phyloP scores from a whole-genome alignment of 2,888 invertebrate genomes.

The Tenthredo mesomela region DNA sequence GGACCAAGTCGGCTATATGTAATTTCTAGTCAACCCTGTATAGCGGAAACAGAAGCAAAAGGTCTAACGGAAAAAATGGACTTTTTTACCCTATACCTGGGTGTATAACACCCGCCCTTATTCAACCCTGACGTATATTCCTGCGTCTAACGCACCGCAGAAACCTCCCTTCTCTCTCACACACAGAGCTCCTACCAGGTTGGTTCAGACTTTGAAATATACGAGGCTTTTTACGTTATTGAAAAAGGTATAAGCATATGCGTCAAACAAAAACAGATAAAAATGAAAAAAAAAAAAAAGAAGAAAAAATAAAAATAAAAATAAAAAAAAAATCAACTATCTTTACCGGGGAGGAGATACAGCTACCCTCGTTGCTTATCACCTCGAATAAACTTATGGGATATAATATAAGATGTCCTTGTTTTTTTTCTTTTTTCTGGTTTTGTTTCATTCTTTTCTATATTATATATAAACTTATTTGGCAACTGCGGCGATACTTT shows the following conservation, averaged over 20 bases:
- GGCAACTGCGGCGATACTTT: neutral
- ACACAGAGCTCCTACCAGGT: neutral
- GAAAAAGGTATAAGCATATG: conserved; percentile 7
- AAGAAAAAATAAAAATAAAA: neutral
- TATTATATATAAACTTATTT: neutral
- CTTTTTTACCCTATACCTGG: conserved; percentile 19
- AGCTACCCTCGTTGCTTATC: conserved; percentile 9
- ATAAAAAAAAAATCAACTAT: neutral
- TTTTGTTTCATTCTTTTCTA: neutral
- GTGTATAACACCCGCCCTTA: neutral
- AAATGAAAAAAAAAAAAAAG: neutral
- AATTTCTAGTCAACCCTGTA: conserved; percentile 11
- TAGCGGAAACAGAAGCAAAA: neutral
- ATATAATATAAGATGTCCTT: neutral
- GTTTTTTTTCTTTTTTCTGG: neutral
- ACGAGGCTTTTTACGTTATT: conserved; percentile 43
- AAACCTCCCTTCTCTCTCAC: neutral
- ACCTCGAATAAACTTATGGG: neutral
- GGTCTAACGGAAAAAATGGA: neutral
- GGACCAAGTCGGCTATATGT: neutral
- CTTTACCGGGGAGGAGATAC: neutral
- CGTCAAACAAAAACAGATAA: conserved; percentile 25
- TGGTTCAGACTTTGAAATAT: conserved; percentile 15
- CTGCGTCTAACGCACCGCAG: neutral
- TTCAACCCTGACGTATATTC: conserved; percentile 18